phyloP scores from a whole-genome alignment of 2,797 vertebrate genomes.

The Peromyscus nudipes region DNA sequence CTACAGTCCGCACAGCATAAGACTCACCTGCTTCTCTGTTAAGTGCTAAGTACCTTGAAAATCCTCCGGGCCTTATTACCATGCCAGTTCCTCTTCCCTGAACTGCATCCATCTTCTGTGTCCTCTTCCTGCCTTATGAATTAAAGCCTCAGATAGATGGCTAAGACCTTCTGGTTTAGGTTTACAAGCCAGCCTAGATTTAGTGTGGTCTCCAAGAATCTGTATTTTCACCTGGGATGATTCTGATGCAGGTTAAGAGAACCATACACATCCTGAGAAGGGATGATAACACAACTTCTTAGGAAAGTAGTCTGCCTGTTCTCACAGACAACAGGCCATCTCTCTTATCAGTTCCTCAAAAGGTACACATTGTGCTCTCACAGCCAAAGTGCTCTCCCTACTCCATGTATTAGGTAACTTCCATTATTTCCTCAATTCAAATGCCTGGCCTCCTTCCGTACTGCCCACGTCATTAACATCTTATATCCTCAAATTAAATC shows the following conservation, averaged over 20 bases:
- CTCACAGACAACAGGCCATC: background rate
- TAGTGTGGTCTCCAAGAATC: background rate
- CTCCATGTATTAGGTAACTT: background rate
- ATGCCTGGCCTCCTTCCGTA: background rate
- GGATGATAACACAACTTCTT: background rate
- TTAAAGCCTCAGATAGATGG: background rate
- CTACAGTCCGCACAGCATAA: background rate
- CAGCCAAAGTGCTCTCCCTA: background rate
- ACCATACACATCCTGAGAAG: background rate
- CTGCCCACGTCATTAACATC: background rate
- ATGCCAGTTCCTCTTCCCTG: background rate
- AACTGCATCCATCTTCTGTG: background rate
- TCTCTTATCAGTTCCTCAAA: background rate
- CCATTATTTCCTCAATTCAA: background rate
- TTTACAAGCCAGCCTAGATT: slow-evolving; percentile 9
- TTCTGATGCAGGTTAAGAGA: background rate
- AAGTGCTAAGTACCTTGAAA: background rate
- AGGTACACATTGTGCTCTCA: background rate
- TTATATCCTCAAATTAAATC: background rate
- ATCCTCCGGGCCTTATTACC: background rate
- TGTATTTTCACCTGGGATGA: background rate
- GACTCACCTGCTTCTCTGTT: background rate
- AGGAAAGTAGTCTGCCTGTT: background rate
- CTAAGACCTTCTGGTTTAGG: background rate
- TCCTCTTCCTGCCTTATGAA: background rate